A percentile compares a stretch with the other conserved stretches of the same genome.
These are phyloP conservation scores for Zygaena filipendulae DNA, from an alignment of 2,888 invertebrate species.

Conservation along the genomic window DNA sequence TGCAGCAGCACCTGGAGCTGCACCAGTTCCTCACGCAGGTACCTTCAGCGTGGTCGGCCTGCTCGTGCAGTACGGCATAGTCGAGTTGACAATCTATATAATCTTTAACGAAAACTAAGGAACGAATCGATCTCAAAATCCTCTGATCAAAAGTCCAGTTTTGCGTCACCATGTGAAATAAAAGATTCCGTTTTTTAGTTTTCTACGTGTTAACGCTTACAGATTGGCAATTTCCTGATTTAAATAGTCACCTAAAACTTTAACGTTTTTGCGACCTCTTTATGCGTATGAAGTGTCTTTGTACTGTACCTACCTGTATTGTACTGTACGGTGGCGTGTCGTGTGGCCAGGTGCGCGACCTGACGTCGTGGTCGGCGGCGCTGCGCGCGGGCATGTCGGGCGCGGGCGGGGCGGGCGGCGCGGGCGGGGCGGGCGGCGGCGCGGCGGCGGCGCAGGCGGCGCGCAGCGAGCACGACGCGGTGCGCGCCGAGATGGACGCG, in stretches of 20 bases:
- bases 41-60: neutral
- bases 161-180: no score
- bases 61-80: neutral
- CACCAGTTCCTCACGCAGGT: constrained; percentile 84
- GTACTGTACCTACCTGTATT: no score
- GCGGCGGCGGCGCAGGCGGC: constrained; percentile 81
- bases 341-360: constrained; percentile 76
- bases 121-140: no score
- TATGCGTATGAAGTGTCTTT: no score
- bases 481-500: constrained; percentile 75
- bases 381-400: constrained; percentile 81
- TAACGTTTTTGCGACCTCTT: no score
- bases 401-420: constrained; percentile 77
- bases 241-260: no score
- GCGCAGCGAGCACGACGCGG: constrained; percentile 74
- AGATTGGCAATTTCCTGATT: no score
- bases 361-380: constrained; percentile 88
- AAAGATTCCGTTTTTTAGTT: no score
- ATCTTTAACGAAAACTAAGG: no score
- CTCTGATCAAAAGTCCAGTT: no score
- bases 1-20: constrained; percentile 88
- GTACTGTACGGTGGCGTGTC: neutral
- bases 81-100: neutral
- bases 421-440: constrained; percentile 84
- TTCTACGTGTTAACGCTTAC: no score